These are phyloP conservation scores for Ophiothrix spiculata DNA, from an alignment of 35 echinoderm and acorn worm species.

Conservation along the genomic window DNA sequence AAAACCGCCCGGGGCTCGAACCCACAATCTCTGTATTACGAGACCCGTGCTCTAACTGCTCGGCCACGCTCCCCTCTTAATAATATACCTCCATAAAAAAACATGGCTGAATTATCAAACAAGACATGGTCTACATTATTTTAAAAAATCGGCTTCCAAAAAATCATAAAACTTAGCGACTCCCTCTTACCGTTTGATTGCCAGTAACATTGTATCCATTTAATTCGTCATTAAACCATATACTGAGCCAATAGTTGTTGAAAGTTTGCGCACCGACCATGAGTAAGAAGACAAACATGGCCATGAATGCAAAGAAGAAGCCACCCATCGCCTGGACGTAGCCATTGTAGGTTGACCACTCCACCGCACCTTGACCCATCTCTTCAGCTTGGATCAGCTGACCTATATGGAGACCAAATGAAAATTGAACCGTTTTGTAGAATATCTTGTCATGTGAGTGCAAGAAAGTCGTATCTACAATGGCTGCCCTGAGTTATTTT, in stretches of 20 bases:
- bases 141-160: slow-evolving; percentile 5
- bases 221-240: slow-evolving; percentile 63
- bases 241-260: slow-evolving; percentile 97
- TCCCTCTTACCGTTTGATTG: neutral
- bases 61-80: too few relatives aligned
- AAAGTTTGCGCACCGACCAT: slow-evolving; percentile 59
- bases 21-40: too few relatives aligned
- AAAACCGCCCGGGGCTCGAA: too few relatives aligned
- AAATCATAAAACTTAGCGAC: neutral
- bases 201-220: neutral
- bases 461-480: too few relatives aligned
- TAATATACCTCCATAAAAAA: too few relatives aligned
- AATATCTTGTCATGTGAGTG: too few relatives aligned
- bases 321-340: slow-evolving; percentile 87
- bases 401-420: slow-evolving; percentile 54
- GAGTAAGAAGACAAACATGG: slow-evolving; percentile 49
- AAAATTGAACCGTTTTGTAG: too few relatives aligned
- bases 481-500: too few relatives aligned
- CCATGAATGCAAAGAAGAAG: slow-evolving; percentile 48
- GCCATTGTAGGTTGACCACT: slow-evolving; percentile 71
- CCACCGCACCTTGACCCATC: slow-evolving; percentile 38
- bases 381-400: slow-evolving; percentile 65
- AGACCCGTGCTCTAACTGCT: too few relatives aligned
- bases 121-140: too few relatives aligned
- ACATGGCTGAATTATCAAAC: too few relatives aligned